phyloP scores from a whole-genome alignment of 2,797 vertebrate species.

The Cynopterus sphinx region DNA sequence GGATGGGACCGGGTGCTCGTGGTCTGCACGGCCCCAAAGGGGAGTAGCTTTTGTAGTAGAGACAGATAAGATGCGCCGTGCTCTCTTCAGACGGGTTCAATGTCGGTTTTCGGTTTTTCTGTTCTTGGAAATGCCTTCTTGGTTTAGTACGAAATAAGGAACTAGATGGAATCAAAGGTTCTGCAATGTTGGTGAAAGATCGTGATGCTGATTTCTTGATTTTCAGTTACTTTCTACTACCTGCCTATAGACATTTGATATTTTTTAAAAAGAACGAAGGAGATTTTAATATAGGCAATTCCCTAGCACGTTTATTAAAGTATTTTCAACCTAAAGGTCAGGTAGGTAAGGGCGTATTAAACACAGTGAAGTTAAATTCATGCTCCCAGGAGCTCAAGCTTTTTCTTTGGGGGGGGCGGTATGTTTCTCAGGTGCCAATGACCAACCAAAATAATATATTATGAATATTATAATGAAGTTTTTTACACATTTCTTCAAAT shows the following conservation, averaged over 20 bases:
- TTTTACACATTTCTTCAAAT: not conserved
- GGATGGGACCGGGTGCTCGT: no score
- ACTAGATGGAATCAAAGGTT: not conserved
- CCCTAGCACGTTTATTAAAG: not conserved
- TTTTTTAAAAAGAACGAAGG: not conserved
- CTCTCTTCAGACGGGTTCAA: constrained; percentile 43
- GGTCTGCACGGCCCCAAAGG: not conserved
- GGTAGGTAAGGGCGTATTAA: not conserved
- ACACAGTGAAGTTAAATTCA: not conserved
- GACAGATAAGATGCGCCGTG: not conserved
- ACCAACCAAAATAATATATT: constrained; percentile 25
- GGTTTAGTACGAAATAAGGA: constrained; percentile 5
- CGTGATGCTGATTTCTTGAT: not conserved
- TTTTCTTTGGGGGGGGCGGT: not conserved
- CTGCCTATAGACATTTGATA: not conserved
- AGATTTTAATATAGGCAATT: constrained; percentile 20
- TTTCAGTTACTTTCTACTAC: constrained; percentile 1
- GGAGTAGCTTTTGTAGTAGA: not conserved
- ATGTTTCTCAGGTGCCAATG: not conserved
- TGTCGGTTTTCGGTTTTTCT: not conserved
- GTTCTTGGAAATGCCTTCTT: constrained; percentile 22
- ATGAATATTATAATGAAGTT: constrained; percentile 29
- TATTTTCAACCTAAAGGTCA: not conserved
- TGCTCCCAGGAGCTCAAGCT: not conserved
- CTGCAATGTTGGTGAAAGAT: not conserved